Percentiles rank a stretch among this genome's conserved stretches.
Evolutionary conservation across 2,888 invertebrate genomes (phyloP).

Genomic region (Isotomurus palustris): DNA sequence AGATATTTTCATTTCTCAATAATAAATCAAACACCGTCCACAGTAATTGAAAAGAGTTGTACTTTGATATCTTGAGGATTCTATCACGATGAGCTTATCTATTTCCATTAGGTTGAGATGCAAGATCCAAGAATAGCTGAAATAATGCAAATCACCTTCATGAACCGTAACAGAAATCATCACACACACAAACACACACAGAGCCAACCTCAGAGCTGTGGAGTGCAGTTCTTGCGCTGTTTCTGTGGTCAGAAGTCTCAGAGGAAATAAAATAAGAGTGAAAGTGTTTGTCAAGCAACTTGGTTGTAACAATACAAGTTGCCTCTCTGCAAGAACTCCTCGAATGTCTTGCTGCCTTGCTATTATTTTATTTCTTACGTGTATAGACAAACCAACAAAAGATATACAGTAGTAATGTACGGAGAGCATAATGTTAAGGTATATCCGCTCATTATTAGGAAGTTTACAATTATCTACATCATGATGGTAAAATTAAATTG

Average conservation of each 20-base stretch:
- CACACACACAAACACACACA: background rate
- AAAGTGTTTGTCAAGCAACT: conserved; percentile 7
- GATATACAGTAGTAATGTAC: too few species aligned
- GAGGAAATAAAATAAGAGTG: conserved; percentile 9
- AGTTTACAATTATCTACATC: background rate
- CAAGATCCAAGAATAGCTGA: background rate
- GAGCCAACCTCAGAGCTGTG: background rate
- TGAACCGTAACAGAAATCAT: conserved; percentile 7
- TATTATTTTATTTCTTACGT: background rate
- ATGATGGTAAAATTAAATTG: background rate
- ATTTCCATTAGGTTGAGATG: too few species aligned
- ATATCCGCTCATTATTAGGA: conserved; percentile 2
- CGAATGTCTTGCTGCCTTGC: too few species aligned
- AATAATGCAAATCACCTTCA: conserved; percentile 3
- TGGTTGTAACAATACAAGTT: background rate
- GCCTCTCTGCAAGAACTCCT: too few species aligned
- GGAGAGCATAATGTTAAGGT: background rate
- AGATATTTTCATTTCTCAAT: too few species aligned
- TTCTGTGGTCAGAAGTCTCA: too few species aligned
- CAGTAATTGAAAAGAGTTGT: background rate
- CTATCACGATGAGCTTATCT: background rate
- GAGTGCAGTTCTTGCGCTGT: too few species aligned
- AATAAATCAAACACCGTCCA: too few species aligned
- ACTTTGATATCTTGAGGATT: background rate
- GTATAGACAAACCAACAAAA: background rate